Evolutionary conservation across 1,140 invertebrate genomes (phyloP), one percentile per base, ranked within the genome.

Genomic region (Zaprionus davidi): DNA sequence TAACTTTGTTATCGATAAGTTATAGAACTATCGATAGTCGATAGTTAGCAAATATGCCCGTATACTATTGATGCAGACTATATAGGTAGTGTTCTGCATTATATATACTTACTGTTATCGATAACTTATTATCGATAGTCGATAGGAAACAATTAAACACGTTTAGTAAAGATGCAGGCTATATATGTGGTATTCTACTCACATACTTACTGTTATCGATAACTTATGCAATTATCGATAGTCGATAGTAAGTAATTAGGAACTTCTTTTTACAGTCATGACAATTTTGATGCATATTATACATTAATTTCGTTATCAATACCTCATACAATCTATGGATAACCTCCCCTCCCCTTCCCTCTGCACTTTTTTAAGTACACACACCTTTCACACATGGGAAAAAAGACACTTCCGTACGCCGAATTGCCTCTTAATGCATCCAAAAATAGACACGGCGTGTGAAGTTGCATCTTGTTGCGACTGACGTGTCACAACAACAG

Each of bases 381-480:
- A 44, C 41, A 44, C 41, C 41, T 44, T 44, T 44, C n/a, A 44
- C 41, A 44, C 41, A n/a, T 6, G 13, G 4, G 36, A 38, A 15
- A 13, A 38, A 38, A 38, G 36, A 38, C 41, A 17, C 41, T 17
- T 46, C 20, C 46, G n/a, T 28, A 66, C 74, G 66, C 62, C 69
- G 31, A 34, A 34, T 71, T 57, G 11, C 13, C 26, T 17, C 4
- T 13, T 13, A 12, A 5, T 15, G 15, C 12, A 38, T n/a, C 41
- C 74, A 20, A 64, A 76, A 76, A 76, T 76, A 79, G 74, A 55
- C 20, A 26, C 49, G 20, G 65, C 65, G 65, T 77, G 74, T 72
- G 74, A 69, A 79, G 74, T 69, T 67, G 69, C 74, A 46, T 58
- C 68, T 72, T 71, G 68, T 55, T 59, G 46, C 46, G 46, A 51